Base-by-base conservation (phyloP, 1,140 invertebrate genomes). In the Chionoecetes opilio region DNA sequence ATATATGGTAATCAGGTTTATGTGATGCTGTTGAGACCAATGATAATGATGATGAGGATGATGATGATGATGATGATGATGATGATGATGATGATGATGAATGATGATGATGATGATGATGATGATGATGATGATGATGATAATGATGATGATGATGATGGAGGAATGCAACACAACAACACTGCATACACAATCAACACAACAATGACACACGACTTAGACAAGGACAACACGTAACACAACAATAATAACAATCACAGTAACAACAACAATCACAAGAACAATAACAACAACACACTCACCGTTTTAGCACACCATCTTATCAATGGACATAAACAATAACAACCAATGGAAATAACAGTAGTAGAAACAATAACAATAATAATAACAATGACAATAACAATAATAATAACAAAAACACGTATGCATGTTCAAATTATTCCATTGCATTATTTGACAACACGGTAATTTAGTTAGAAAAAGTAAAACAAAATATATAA, bases 331-430 rank as follows among this genome's bases (percentile, higher is more conserved):
- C 63, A 75, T 75, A 26, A 75, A n/a, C 6, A 75, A n/a, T 21
- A 75, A 75, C 63, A 75, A 2, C 6, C 0, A 75, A 21, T n/a
- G n/a, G 63, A n/a, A 75, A 26, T 75, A 75, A 26, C n/a, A n/a
- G 63, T 75, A 75, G 63, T 75, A 75, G 63, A n/a, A 75, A 75
- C n/a, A 75, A n/a, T 53, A 53, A 53, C 21, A 75, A 75, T n/a
- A 75, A 75, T 75, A 75, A 75, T 26, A 75, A 75, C n/a, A n/a
- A n/a, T 75, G 21, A 75, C n/a, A 75, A n/a, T 75, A 75, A n/a
- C n/a, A 0, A 75, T n/a, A n/a, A n/a, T 75, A 75, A 75, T 75
- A 75, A 75, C n/a, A 75, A 2, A 11, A 75, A 75, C 53, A 26
- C 8, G 2, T 6, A 46, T 14, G 14, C 41, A 46, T 6, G 11